Evolutionary conservation across 2,888 invertebrate species (phyloP).

Genomic region (Branchipolynoe longqiensis): DNA sequence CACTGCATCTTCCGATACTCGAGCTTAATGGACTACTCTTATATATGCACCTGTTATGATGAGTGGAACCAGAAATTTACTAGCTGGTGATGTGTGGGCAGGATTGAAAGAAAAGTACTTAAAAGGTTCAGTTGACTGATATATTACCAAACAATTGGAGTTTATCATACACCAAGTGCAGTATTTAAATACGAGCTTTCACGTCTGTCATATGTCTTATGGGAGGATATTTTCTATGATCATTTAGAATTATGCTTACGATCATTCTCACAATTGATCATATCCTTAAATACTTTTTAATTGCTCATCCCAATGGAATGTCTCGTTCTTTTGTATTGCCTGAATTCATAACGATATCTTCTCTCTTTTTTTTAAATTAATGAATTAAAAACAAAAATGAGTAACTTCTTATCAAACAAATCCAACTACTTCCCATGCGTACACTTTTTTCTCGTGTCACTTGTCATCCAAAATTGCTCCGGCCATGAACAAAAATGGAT

Average conservation of each 20-base stretch:
- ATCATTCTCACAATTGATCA: not conserved
- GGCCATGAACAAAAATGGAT: no score
- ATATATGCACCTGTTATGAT: no score
- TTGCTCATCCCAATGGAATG: not conserved
- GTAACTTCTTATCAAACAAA: slow-evolving; percentile 1
- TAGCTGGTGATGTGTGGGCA: no score
- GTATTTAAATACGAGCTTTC: no score
- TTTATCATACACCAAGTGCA: no score
- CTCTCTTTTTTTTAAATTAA: slow-evolving; percentile 10
- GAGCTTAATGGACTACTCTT: no score
- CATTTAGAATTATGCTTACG: not conserved
- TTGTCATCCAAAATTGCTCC: slow-evolving; percentile 44
- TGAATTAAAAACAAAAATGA: not conserved
- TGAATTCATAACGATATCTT: not conserved
- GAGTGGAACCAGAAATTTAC: no score
- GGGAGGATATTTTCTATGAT: not conserved
- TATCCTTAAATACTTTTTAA: not conserved
- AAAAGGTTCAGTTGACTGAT: no score
- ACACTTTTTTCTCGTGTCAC: not conserved
- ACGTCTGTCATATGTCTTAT: no score
- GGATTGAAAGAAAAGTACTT: no score
- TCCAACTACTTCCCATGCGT: slow-evolving; percentile 23
- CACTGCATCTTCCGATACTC: no score
- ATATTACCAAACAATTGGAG: no score
- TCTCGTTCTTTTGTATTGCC: not conserved